phyloP scores from a whole-genome alignment of 1,140 invertebrate genomes.

The Drosophila kohkoa region DNA sequence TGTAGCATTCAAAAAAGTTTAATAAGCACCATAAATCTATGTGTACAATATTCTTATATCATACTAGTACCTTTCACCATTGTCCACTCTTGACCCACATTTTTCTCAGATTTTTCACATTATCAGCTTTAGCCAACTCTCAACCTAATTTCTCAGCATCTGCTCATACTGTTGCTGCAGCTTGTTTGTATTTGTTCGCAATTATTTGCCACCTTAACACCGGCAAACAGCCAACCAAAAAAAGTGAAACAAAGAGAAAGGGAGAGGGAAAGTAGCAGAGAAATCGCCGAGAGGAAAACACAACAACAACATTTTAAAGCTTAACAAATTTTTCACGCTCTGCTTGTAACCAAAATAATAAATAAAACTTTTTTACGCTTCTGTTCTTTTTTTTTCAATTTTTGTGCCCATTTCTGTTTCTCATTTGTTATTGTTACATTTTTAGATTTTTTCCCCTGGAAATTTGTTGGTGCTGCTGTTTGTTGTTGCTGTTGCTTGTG shows the following conservation, averaged over 20 bases:
- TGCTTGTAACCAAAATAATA: constrained; percentile 59
- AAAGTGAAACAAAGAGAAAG: not conserved
- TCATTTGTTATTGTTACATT: constrained; percentile 76
- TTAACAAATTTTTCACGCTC: constrained; percentile 67
- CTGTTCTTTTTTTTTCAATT: constrained; percentile 50
- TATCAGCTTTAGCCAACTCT: constrained; percentile 16
- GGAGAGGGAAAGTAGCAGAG: not conserved
- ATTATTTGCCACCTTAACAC: constrained; percentile 52
- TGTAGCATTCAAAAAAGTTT: not conserved
- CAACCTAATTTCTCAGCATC: constrained; percentile 28
- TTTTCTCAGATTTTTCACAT: constrained; percentile 15
- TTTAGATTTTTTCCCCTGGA: constrained; percentile 62
- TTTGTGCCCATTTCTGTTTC: constrained; percentile 63
- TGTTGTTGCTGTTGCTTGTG: constrained; percentile 3
- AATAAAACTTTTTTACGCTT: constrained; percentile 62
- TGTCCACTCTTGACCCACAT: constrained; percentile 33
- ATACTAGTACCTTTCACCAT: constrained; percentile 4
- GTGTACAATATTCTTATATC: not conserved
- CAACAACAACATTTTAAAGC: constrained; percentile 64
- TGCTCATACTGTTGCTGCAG: constrained; percentile 21
- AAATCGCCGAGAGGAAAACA: not conserved
- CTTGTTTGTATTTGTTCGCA: constrained; percentile 68
- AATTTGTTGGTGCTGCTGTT: not conserved
- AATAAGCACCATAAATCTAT: not conserved
- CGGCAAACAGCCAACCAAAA: constrained; percentile 5